Base-by-base conservation (phyloP, 2,797 vertebrate genomes). In the Semotilus atromaculatus region DNA sequence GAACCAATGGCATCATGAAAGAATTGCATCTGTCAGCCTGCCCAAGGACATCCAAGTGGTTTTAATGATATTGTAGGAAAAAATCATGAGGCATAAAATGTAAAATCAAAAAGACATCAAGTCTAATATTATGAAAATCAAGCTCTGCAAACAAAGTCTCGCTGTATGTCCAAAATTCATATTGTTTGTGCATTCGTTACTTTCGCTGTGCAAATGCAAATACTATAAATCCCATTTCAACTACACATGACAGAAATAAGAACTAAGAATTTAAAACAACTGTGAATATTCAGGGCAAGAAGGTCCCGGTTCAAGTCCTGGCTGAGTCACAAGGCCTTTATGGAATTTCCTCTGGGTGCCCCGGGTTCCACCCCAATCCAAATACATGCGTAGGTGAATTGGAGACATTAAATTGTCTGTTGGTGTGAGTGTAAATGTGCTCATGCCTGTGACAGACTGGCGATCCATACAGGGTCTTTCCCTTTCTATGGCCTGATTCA, bases 1-100 rank as follows among this genome's bases (percentile, higher is more conserved):
- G 53, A 81, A 84, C 43, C 82, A 66, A 51, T 29, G 2, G n/a
- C 18, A 38, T 76, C 36, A 72, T 85, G 38, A 84, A 89, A 58
- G 21, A 81, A 82, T 70, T 71, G 18, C 43, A 64, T 29, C 77
- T 86, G 82, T 87, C 79, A 81, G 64, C 16, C 73, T 80, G 55
- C 79, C 75, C 34, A 51, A 55, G 55, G 64, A 64, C 58, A 75
- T 67, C 71, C 23, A 36, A 81, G 53, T 58, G 38, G 68, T 80
- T 66, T 66, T 38, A 74, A 82, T 75, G 71, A 74, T 38, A 45
- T n/a, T 75, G 40, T n/a, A 66, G 38, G 64, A 75, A 73, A 71
- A 51, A 77, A 40, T 48, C 40, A 82, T 29, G 43, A 82, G 31
- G 43, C 81, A 82, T 82, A 51, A 82, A 82, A 64, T 74, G 43